phyloP scores from a whole-genome alignment of 2,113 vertebrate species.

The Ancistrus triradiatus region DNA sequence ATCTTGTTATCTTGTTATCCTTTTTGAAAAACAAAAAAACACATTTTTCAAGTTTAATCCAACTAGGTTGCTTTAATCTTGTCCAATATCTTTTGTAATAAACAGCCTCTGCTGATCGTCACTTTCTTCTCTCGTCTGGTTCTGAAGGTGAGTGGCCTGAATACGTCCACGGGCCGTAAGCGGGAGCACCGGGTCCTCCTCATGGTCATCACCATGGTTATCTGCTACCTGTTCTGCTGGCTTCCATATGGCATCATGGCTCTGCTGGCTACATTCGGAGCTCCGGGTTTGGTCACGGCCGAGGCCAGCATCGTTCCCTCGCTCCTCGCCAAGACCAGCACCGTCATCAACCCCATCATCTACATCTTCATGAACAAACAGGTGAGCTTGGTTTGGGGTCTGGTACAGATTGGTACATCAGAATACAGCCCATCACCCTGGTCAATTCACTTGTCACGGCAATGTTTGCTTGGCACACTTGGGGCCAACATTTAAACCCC shows the following conservation, averaged over 20 bases:
- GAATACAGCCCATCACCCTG: too few species aligned
- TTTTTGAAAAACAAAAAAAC: too few species aligned
- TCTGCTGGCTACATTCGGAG: slow-evolving; percentile 58
- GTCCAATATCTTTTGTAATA: too few species aligned
- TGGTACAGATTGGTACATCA: too few species aligned
- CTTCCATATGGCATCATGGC: slow-evolving; percentile 62
- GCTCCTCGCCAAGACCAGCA: slow-evolving; percentile 65
- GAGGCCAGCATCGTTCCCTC: slow-evolving; percentile 62
- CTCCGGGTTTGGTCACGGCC: slow-evolving; percentile 53
- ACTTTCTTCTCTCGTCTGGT: neutral
- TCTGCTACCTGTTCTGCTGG: slow-evolving; percentile 69
- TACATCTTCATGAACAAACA: slow-evolving; percentile 67
- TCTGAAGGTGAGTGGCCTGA: slow-evolving; percentile 50
- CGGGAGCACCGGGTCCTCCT: slow-evolving; percentile 54
- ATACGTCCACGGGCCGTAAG: slow-evolving; percentile 6
- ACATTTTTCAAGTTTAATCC: too few species aligned
- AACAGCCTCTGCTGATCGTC: too few species aligned
- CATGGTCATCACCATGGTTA: slow-evolving; percentile 62
- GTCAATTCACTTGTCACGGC: too few species aligned
- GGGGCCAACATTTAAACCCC: too few species aligned
- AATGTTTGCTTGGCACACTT: too few species aligned
- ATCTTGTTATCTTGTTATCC: too few species aligned
- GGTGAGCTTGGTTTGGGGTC: slow-evolving; percentile 58
- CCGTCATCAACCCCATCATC: slow-evolving; percentile 63
- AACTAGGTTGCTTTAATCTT: too few species aligned